phyloP scores from a whole-genome alignment of 2,113 vertebrate species.

The Lagenorhynchus albirostris region DNA sequence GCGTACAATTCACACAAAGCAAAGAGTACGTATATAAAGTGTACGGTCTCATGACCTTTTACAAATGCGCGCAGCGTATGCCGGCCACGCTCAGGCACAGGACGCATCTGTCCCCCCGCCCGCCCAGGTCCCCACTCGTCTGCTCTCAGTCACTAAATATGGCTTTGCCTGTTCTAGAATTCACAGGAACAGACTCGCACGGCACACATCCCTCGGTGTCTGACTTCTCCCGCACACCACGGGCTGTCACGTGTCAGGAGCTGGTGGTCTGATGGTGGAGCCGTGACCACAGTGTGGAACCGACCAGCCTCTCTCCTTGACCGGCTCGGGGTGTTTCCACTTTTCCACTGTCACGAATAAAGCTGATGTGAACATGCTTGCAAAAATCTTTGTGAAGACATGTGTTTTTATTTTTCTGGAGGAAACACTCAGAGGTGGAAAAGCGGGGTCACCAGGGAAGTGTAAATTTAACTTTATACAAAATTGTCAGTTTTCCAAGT shows the following conservation, averaged over 20 bases:
- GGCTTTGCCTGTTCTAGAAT: background rate
- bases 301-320: background rate
- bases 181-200: fast-evolving
- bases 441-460: background rate
- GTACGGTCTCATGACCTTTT: background rate
- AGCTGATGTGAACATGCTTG: background rate
- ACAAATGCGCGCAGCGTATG: fast-evolving
- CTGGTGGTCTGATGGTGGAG: background rate
- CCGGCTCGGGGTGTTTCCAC: fast-evolving
- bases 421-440: background rate
- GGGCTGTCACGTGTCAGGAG: fast-evolving
- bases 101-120: fast-evolving
- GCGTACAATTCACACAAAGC: too few relatives aligned
- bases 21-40: fast-evolving
- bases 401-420: background rate
- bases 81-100: background rate
- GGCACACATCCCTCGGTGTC: background rate
- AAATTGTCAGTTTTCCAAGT: background rate
- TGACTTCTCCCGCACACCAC: background rate
- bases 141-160: background rate
- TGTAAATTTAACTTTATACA: too few relatives aligned
- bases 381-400: too few relatives aligned
- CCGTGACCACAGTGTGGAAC: fast-evolving
- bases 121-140: fast-evolving
- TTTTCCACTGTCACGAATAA: fast-evolving